Percentiles rank a stretch among this genome's conserved stretches.
Evolutionary conservation across 37 sponge, comb jelly and placozoan species (phyloP).

Genomic region (Crambe crambe): DNA sequence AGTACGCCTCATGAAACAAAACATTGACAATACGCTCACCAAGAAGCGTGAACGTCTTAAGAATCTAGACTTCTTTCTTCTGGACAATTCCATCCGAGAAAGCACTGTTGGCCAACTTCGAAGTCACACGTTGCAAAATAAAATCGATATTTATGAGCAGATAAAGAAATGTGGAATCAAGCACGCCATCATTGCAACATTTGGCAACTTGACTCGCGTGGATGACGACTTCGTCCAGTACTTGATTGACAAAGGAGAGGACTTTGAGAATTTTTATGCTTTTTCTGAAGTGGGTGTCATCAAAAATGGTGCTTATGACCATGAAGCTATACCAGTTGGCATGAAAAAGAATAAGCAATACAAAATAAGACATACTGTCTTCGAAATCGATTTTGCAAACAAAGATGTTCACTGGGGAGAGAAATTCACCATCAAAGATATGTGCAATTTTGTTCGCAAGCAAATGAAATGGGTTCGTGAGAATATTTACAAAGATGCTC

Average conservation of each 20-base stretch:
- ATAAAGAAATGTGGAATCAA: conserved; percentile 74
- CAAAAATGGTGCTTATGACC: conserved; percentile 44
- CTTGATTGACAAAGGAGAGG: conserved; percentile 53
- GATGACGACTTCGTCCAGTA: conserved; percentile 77
- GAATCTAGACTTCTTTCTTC: conserved; percentile 71
- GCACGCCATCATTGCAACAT: conserved; percentile 76
- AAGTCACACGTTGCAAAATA: conserved; percentile 84
- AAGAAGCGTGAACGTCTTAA: conserved; percentile 53
- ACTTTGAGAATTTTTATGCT: conserved; percentile 48
- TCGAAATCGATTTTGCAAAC: conserved; percentile 71
- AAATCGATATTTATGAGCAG: conserved; percentile 66
- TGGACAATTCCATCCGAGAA: conserved; percentile 93
- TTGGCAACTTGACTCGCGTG: conserved; percentile 70
- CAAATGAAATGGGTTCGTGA: conserved; percentile 54
- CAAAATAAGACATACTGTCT: conserved; percentile 59
- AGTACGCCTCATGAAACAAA: too few species aligned
- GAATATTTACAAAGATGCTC: conserved; percentile 36
- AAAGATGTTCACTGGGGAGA: conserved; percentile 40
- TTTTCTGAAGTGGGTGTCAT: conserved; percentile 78
- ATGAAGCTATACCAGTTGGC: conserved; percentile 54
- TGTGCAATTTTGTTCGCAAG: conserved; percentile 60
- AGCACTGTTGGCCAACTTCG: conserved; percentile 87
- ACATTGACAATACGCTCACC: background rate
- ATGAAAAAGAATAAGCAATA: conserved; percentile 72
- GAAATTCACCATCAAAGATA: conserved; percentile 59